Evolutionary conservation across 2,113 vertebrate genomes (phyloP).

Genomic region (Melanocharis versteri): DNA sequence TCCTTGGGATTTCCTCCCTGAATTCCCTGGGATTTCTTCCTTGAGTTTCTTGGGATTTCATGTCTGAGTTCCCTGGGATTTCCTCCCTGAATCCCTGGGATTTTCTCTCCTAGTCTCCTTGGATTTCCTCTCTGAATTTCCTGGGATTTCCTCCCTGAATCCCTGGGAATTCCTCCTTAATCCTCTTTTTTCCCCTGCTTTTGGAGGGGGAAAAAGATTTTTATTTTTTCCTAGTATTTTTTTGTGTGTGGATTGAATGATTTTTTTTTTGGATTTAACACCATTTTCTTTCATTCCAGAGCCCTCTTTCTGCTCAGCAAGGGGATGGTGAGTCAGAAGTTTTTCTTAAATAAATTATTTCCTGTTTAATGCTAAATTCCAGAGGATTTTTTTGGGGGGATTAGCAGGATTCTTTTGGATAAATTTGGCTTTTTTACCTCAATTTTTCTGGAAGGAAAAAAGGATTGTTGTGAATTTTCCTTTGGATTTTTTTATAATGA

Average conservation of each 20-base stretch:
- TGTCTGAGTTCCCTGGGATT: too few relatives aligned
- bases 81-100: rapidly evolving
- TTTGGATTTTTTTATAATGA: background rate
- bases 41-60: rapidly evolving
- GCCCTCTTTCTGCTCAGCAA: conserved; percentile 96
- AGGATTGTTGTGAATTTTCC: rapidly evolving
- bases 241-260: background rate
- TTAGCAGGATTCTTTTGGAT: background rate
- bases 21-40: background rate
- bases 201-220: background rate
- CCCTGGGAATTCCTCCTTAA: background rate
- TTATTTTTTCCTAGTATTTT: too few relatives aligned
- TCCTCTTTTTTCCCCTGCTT: rapidly evolving
- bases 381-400: too few relatives aligned
- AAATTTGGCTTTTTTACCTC: rapidly evolving
- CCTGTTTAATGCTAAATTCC: rapidly evolving
- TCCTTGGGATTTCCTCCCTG: background rate
- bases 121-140: too few relatives aligned
- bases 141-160: too few relatives aligned
- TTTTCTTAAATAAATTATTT: background rate
- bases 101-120: background rate
- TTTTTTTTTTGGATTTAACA: background rate
- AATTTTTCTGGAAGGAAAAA: background rate
- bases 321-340: conserved; percentile 89
- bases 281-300: conserved; percentile 64